Percentiles rank a stretch among this genome's conserved stretches.
Evolutionary conservation across 2,888 invertebrate genomes (phyloP).

Genomic region (Gastracanthus pulcherrimus): DNA sequence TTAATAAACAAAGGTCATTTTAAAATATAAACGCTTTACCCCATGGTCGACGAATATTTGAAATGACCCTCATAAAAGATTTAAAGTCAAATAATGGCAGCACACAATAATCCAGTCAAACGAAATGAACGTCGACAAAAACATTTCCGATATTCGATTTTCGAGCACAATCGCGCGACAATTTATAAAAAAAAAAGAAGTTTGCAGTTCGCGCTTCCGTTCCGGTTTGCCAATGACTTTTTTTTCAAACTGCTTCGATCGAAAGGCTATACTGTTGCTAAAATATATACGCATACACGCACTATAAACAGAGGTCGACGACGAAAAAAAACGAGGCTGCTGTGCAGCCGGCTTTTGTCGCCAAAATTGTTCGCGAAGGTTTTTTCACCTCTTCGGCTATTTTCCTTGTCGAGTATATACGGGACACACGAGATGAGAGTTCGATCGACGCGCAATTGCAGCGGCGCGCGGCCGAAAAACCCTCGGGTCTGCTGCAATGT

Average conservation of each 20-base stretch:
- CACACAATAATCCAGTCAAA: not conserved
- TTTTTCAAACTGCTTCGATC: constrained; percentile 25
- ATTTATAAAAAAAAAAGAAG: not conserved
- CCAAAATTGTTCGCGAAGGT: constrained; percentile 12
- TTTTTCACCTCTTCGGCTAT: constrained; percentile 14
- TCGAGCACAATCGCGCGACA: not conserved
- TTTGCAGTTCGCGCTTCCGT: not conserved
- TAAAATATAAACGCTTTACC: too few relatives aligned
- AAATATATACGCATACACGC: not conserved
- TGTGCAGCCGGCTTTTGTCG: constrained; percentile 32
- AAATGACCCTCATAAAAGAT: not conserved
- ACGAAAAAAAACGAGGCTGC: not conserved
- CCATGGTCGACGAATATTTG: not conserved
- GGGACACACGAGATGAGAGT: not conserved
- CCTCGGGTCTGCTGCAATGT: not conserved
- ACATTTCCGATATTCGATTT: not conserved
- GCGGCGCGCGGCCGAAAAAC: not conserved
- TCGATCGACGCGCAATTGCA: constrained; percentile 22
- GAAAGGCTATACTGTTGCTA: not conserved
- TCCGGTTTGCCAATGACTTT: too few relatives aligned
- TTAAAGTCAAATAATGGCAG: not conserved
- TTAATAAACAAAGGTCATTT: too few relatives aligned
- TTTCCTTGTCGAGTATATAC: not conserved
- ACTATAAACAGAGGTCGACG: too few relatives aligned
- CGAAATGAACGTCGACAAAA: not conserved